phyloP scores from a whole-genome alignment of 1,140 invertebrate species.

The Aleiodes sp. region DNA sequence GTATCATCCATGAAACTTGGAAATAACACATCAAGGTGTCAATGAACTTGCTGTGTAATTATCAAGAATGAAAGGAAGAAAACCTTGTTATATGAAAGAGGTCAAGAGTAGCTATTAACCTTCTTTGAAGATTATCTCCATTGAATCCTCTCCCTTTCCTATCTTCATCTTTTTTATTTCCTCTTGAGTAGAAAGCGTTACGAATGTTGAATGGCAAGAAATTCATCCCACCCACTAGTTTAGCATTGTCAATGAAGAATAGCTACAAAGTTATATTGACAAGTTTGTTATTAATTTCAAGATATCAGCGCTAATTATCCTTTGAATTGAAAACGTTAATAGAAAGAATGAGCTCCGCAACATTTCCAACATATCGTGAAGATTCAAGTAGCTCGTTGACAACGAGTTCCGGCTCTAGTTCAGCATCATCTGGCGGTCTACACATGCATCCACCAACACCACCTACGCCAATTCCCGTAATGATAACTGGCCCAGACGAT shows the following conservation, averaged over 20 bases:
- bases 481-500: slow-evolving; percentile 55
- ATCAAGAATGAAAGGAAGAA: neutral
- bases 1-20: neutral
- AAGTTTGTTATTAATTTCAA: too few relatives aligned
- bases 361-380: slow-evolving; percentile 50
- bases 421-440: slow-evolving; percentile 50
- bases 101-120: slow-evolving; percentile 20
- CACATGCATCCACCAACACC: slow-evolving; percentile 51
- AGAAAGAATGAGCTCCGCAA: slow-evolving; percentile 50
- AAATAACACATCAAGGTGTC: neutral
- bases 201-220: too few relatives aligned
- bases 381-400: slow-evolving; percentile 56
- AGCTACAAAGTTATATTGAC: too few relatives aligned
- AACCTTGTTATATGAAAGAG: slow-evolving; percentile 1
- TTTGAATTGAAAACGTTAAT: slow-evolving; percentile 30
- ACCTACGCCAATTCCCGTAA: slow-evolving; percentile 55
- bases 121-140: slow-evolving; percentile 3
- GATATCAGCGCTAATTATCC: too few relatives aligned
- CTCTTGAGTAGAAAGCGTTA: neutral
- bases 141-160: slow-evolving; percentile 1
- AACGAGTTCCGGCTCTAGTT: slow-evolving; percentile 53
- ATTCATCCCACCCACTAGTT: too few relatives aligned
- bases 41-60: slow-evolving; percentile 23
- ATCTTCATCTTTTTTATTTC: slow-evolving; percentile 13
- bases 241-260: too few relatives aligned